Evolutionary conservation across 2,113 vertebrate genomes (phyloP).

Genomic region (Rousettus leschenaultii): DNA sequence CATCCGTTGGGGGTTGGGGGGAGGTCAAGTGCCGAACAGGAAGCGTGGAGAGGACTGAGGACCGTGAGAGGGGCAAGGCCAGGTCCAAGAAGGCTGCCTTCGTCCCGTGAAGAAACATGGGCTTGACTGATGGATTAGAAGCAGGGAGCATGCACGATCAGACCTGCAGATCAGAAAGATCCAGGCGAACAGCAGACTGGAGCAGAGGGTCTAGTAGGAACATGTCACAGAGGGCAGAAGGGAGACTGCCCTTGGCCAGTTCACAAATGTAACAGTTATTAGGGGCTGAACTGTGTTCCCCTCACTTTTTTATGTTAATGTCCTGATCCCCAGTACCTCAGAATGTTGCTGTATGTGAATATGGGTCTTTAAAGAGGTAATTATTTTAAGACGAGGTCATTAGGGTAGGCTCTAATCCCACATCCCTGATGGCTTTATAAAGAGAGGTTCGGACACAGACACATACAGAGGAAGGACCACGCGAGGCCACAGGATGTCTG

Average conservation of each 20-base stretch:
- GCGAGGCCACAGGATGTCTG: not conserved
- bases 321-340: not conserved
- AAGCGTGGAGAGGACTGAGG: not conserved
- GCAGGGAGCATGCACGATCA: not conserved
- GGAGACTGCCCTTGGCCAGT: not conserved
- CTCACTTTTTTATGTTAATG: not conserved
- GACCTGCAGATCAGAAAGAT: not conserved
- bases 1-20: too few relatives aligned
- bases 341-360: not conserved
- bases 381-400: not conserved
- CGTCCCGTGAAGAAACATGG: not conserved
- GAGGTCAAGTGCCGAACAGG: not conserved
- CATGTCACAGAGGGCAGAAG: not conserved
- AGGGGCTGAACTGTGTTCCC: accelerated
- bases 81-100: not conserved
- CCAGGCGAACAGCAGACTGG: not conserved
- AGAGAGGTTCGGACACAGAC: not conserved
- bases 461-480: not conserved
- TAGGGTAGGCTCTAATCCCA: not conserved
- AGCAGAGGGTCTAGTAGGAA: not conserved
- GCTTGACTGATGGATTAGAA: not conserved
- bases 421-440: not conserved
- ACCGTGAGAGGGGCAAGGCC: not conserved
- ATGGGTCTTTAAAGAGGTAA: not conserved
- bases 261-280: not conserved